Conservation (phyloP, 2,888 invertebrate genomes). For the Scaeva pyrastri region DNA sequence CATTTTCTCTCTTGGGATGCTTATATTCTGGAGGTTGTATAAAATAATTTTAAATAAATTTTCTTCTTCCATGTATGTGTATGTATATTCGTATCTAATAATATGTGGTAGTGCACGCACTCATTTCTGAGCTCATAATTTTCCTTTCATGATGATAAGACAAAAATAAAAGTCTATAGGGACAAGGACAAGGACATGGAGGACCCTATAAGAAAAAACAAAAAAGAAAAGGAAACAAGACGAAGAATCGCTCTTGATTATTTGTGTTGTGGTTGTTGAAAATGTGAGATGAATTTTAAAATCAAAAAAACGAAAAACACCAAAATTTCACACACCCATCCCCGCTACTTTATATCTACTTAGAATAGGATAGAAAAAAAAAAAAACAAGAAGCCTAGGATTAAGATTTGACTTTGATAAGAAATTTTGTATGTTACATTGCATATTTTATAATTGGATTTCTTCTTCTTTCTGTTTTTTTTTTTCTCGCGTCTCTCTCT, state of each 20-base stretch:
- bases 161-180: constrained; percentile 23
- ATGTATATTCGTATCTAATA: constrained; percentile 3
- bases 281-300: constrained; percentile 68
- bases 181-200: background rate
- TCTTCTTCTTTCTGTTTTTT: constrained; percentile 30
- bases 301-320: constrained; percentile 49
- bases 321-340: background rate
- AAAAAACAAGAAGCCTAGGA: constrained; percentile 31
- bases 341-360: background rate
- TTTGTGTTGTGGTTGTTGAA: constrained; percentile 50
- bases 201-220: background rate
- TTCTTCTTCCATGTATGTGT: constrained; percentile 36
- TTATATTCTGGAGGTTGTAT: background rate
- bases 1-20: constrained; percentile 25
- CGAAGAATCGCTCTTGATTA: constrained; percentile 54
- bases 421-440: constrained; percentile 56
- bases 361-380: constrained; percentile 1
- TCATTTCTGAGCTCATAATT: constrained; percentile 41
- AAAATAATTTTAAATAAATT: constrained; percentile 65
- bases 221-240: background rate
- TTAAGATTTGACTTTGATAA: constrained; percentile 50
- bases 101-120: constrained; percentile 22
- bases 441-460: constrained; percentile 71
- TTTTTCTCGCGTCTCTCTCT: constrained; percentile 5
- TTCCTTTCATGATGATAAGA: constrained; percentile 34